phyloP scores from a whole-genome alignment of 2,888 invertebrate genomes.

The Drosophila niveifrons region DNA sequence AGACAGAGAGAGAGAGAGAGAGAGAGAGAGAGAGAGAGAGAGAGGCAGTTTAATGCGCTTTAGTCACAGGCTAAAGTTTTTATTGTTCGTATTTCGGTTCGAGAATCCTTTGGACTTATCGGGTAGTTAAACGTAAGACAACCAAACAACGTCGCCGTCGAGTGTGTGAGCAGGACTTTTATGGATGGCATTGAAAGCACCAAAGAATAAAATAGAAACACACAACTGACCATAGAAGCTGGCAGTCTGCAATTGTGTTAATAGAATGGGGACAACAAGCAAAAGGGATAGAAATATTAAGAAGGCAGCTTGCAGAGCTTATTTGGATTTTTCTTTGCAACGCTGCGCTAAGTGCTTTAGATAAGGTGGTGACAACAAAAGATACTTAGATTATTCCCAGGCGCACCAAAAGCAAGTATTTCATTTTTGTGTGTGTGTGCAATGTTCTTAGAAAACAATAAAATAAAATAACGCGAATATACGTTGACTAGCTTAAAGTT shows the following conservation, averaged over 20 bases:
- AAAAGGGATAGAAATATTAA: background rate
- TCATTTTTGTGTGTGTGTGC: background rate
- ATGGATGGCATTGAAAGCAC: constrained; percentile 36
- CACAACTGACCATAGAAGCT: constrained; percentile 24
- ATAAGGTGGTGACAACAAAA: constrained; percentile 6
- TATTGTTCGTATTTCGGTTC: constrained; percentile 43
- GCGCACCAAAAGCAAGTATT: background rate
- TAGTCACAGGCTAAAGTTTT: constrained; percentile 51
- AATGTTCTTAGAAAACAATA: too few species aligned
- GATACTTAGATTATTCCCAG: background rate
- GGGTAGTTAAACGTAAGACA: constrained; percentile 50
- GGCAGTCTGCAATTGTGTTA: constrained; percentile 5
- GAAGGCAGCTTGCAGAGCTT: constrained; percentile 9
- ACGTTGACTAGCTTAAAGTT: too few species aligned
- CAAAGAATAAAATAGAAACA: constrained; percentile 26
- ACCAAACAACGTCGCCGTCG: constrained; percentile 37
- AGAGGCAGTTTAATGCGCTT: constrained; percentile 60
- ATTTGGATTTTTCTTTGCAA: background rate
- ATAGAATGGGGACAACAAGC: background rate
- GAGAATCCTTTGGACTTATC: constrained; percentile 54
- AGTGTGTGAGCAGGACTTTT: constrained; percentile 34
- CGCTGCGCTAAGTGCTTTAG: constrained; percentile 1
- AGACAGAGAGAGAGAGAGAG: constrained; percentile 28
- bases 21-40: constrained; percentile 28
- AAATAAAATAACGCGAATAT: too few species aligned